Base-by-base conservation (phyloP, 1,140 invertebrate species). In the Musca domestica region DNA sequence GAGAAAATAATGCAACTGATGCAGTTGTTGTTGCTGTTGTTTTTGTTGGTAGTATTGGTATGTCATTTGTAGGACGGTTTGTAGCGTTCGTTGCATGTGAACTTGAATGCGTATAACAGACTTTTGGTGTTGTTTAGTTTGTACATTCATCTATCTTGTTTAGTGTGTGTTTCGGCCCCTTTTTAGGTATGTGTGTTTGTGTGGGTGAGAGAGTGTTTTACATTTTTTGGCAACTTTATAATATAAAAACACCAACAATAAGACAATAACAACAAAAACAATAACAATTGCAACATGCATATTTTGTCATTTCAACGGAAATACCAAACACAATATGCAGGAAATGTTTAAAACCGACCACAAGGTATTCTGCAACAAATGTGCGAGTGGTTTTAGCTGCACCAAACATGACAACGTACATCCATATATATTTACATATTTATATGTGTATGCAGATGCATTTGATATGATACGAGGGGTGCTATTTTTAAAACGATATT, bases 221-320 rank as follows among this genome's bases (percentile, higher is more conserved):
- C 34, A 41, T 41, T 41, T 41, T 41, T 41, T 41, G 34, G 34
- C 34, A 56, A 61, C 27, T 34, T 27, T 27, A 56, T 27, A 27
- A 56, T 27, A 56, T 15, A 56, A 27, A 56, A 56, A 56, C 10
- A 56, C 22, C n/a, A 27, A 56, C 10, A 56, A 56, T 27, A 56
- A 23, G 25, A 56, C 22, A 54, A 54, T 22, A 22, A 14, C 54
- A 58, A 58, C 15, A 3, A 9, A 12, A 17, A 30, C 19, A 58
- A 54, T 25, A 20, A 23, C 25, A 56, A 56, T 12, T 27, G 15
- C 23, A 27, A 56, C 54, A 61, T 41, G 56, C 2, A 61, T 61
- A 61, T 61, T 61, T 61, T 61, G 56, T 61, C 56, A 61, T 61
- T 61, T 61, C 56, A 61, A 61, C 56, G 56, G 56, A 61, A 61